Conservation (phyloP, 1,140 invertebrate genomes). For the Oryzaephilus surinamensis region DNA sequence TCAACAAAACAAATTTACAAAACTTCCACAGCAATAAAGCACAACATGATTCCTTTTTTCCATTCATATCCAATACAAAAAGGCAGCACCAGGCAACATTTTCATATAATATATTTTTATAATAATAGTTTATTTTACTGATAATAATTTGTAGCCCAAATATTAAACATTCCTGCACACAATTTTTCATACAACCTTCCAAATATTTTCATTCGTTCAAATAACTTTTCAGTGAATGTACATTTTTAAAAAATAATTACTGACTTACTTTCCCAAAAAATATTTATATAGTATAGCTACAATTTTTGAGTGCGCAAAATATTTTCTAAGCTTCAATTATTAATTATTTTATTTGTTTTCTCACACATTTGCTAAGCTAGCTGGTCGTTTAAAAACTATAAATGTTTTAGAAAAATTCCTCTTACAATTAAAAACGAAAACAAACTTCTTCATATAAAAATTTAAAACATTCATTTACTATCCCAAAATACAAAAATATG, state of each 20-base stretch:
- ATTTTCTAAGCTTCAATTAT: conserved; percentile 14
- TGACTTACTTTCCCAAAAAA: too few species aligned
- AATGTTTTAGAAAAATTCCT: not conserved
- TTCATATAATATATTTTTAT: too few species aligned
- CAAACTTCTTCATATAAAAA: conserved; percentile 6
- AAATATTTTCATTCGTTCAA: too few species aligned
- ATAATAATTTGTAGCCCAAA: too few species aligned
- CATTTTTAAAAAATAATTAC: too few species aligned
- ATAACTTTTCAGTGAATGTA: too few species aligned
- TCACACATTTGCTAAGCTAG: conserved; percentile 26
- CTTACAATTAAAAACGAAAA: conserved; percentile 4
- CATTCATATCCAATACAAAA: conserved; percentile 18
- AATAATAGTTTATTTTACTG: too few species aligned
- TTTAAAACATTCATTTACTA: conserved; percentile 11
- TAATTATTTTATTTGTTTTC: conserved; percentile 1
- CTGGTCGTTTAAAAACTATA: conserved; percentile 20
- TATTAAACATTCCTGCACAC: too few species aligned
- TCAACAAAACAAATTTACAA: conserved; percentile 14
- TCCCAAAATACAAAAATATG: conserved; percentile 14
- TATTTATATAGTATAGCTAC: too few species aligned
- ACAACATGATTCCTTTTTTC: conserved; percentile 11
- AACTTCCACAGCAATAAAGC: conserved; percentile 14
- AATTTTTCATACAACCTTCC: too few species aligned
- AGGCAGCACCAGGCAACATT: conserved; percentile 20
- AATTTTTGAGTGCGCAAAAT: conserved; percentile 14